Base-by-base conservation (phyloP, 2,888 invertebrate genomes). In the Patella caerulea region DNA sequence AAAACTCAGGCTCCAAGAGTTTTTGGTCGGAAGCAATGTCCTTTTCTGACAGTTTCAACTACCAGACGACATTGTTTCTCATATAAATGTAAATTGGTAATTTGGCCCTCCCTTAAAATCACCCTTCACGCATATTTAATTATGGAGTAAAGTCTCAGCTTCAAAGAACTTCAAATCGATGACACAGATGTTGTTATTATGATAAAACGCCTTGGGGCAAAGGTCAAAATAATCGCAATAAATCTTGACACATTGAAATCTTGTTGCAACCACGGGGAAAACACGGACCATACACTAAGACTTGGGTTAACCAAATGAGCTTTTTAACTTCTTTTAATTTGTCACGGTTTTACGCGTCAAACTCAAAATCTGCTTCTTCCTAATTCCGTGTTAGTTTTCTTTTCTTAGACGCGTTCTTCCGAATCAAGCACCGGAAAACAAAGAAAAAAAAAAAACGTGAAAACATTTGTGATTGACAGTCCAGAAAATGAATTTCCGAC, bases 41-140 rank as follows among this genome's bases (percentile, higher is more conserved):
- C 65, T 65, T 65, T 65, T 65, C 19, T 65, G 65, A 65, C 65
- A 65, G 19, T 24, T 65, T 65, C 65, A 65, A 19, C 65, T 24
- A 24, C 24, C 11, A 65, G 24, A 24, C 65, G 19, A 19, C 19
- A 65, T 24, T 65, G 65, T 65, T 65, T 65, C 65, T 24, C 19
- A 65, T 65, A 65, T 65, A 65, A 65, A 65, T 65, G 65, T 65
- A 65, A 65, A 65, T 65, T 65, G 24, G 65, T 65, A 65, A 65
- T 65, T 65, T 24, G 65, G 24, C 45, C 19, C 19, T 19, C 65
- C 65, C 65, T 65, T 24, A 65, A 65, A 65, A 65, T 65, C 65
- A 65, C 65, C 65, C 19, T 65, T 24, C 65, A 65, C 24, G 65
- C 65, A 65, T 65, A 65, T 65, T 65, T 65, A 65, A 65, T 65